These are phyloP conservation scores for Lucinisca nassula DNA, from an alignment of 2,888 invertebrate species.

Conservation along the genomic window DNA sequence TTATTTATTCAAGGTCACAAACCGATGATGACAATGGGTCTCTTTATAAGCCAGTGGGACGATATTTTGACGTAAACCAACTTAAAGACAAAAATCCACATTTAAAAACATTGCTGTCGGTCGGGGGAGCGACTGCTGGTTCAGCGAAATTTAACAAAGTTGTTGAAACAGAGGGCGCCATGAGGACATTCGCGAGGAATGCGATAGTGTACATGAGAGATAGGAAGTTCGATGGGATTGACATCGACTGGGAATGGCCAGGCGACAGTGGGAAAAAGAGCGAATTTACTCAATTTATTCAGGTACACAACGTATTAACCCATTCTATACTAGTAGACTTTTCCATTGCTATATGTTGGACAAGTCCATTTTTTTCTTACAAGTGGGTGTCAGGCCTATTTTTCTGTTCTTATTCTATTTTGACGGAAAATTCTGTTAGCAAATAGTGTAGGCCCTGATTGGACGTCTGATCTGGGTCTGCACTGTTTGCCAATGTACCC, in stretches of 20 bases:
- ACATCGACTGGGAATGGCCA: slow-evolving; percentile 86
- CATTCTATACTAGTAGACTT: no score
- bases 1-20: no score
- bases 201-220: slow-evolving; percentile 72
- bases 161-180: slow-evolving; percentile 52
- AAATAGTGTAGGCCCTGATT: no score
- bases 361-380: no score
- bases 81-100: slow-evolving; percentile 76
- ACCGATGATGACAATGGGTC: slow-evolving; percentile 66
- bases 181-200: slow-evolving; percentile 78
- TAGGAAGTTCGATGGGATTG: slow-evolving; percentile 82
- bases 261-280: slow-evolving; percentile 60
- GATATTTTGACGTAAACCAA: slow-evolving; percentile 76
- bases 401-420: no score
- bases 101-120: slow-evolving; percentile 81
- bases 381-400: no score
- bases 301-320: no score
- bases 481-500: no score
- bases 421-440: no score
- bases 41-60: slow-evolving; percentile 45
- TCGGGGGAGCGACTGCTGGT: slow-evolving; percentile 78
- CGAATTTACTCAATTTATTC: slow-evolving; percentile 70
- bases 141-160: slow-evolving; percentile 69
- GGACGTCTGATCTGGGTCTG: no score
- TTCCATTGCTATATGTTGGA: no score